These are phyloP conservation scores for Dorcus hopei DNA, from an alignment of 2,888 invertebrate species.

Conservation along the genomic window DNA sequence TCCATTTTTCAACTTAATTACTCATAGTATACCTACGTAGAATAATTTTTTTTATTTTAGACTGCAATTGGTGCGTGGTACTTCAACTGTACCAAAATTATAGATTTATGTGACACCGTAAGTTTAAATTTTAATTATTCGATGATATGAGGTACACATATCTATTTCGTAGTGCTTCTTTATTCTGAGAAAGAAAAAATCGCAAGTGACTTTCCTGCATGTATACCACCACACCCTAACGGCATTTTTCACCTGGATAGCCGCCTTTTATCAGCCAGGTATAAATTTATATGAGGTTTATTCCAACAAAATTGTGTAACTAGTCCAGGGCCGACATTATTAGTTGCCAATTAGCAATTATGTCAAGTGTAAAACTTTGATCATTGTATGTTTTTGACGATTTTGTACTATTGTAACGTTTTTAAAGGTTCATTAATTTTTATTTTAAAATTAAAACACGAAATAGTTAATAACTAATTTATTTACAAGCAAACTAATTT, in stretches of 20 bases:
- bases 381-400: too few species aligned
- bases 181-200: slow-evolving; percentile 81
- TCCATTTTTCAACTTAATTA: neutral
- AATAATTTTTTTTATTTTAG: neutral
- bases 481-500: too few species aligned
- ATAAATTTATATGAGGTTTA: slow-evolving; percentile 25
- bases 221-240: slow-evolving; percentile 55
- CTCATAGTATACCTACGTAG: neutral
- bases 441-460: too few species aligned
- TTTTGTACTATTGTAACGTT: too few species aligned
- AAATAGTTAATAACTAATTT: too few species aligned
- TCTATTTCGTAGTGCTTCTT: slow-evolving; percentile 61
- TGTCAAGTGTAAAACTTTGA: too few species aligned
- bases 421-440: too few species aligned
- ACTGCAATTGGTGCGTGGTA: slow-evolving; percentile 62
- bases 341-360: too few species aligned
- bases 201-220: slow-evolving; percentile 69
- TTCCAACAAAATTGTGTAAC: neutral
- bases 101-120: slow-evolving; percentile 73
- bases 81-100: slow-evolving; percentile 73
- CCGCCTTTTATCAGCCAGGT: slow-evolving; percentile 55
- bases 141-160: neutral
- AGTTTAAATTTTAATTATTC: slow-evolving; percentile 18
- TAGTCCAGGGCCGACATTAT: too few species aligned
- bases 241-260: slow-evolving; percentile 57